Evolutionary conservation across 2,113 vertebrate genomes (phyloP).

Genomic region (Melanerpes formicivorus): DNA sequence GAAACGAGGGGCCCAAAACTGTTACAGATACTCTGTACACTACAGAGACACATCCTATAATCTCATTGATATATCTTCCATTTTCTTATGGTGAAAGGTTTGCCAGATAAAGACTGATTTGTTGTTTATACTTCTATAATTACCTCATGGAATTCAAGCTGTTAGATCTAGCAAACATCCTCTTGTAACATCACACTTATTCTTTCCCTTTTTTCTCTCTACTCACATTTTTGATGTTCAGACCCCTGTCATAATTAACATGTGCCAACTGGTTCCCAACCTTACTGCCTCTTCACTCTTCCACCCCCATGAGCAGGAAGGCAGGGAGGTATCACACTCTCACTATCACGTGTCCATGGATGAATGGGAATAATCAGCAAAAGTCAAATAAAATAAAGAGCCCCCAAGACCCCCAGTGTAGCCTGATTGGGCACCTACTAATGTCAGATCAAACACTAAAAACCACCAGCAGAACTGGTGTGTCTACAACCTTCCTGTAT

Average conservation of each 20-base stretch:
- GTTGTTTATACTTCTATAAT: slow-evolving; percentile 47
- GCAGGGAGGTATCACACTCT: background rate
- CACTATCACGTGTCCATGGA: rapidly evolving
- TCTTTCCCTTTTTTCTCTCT: slow-evolving; percentile 39
- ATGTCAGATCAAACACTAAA: background rate
- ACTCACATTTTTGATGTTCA: slow-evolving; percentile 50
- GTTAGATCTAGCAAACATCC: slow-evolving; percentile 58
- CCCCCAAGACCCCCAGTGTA: background rate
- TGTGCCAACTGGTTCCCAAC: background rate
- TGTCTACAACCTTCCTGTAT: background rate
- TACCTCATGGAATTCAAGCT: slow-evolving; percentile 44
- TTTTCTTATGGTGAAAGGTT: slow-evolving; percentile 37
- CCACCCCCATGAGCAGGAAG: background rate
- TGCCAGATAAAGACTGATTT: slow-evolving; percentile 56
- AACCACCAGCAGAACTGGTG: background rate
- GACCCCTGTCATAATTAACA: slow-evolving; percentile 11
- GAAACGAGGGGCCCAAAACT: background rate
- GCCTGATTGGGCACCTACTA: background rate
- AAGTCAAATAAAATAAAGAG: background rate
- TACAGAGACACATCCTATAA: slow-evolving; percentile 30
- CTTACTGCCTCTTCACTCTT: background rate
- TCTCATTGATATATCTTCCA: slow-evolving; percentile 38
- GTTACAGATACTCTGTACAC: background rate
- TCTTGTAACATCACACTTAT: slow-evolving; percentile 60
- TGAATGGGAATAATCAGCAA: background rate